Base-by-base conservation (phyloP, 1,140 invertebrate genomes). In the Micrasema minimum region DNA sequence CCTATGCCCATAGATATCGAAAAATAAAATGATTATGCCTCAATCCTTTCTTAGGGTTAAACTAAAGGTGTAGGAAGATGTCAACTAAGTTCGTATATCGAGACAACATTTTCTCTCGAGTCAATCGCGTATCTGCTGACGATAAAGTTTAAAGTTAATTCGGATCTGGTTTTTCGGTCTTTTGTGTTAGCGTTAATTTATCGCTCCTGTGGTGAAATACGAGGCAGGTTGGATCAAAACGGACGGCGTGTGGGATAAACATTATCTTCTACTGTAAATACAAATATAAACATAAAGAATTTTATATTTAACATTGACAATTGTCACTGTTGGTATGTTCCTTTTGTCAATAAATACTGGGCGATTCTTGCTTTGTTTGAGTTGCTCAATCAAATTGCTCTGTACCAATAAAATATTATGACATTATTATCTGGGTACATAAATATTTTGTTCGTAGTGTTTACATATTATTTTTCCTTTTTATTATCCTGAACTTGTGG, bases 81-180 rank as follows among this genome's bases (percentile, higher is more conserved):
- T 64, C 59, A 64, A 46, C 38, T 26, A n/a, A 10, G 20, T 26
- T 16, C 2, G 14, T 11, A 18, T 37, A 59, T 59, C 37, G 55
- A 41, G 18, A 46, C 18, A 62, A 20, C 18, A 18, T 31, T 64
- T 64, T 64, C 43, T 45, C 45, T 10, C 16, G 11, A 46, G 59
- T 64, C 59, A 64, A 18, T 64, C 31, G 31, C 23, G 59, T 26
- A 64, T 64, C 59, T 46, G 20, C 41, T 18, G 22, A 16, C 59
- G 59, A 64, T 64, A 64, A 64, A 64, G 43, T 64, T 45, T 46
- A 64, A 46, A 41, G 26, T 64, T 64, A 64, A 64, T 64, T 46
- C 41, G n/a, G 22, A 64, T 31, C 59, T 46, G 22, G 7, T 12
- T 31, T 64, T 64, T 64, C 14, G 20, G 43, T 26, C 59, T 46